Evolutionary conservation across 2,113 vertebrate species (phyloP), one percentile per base, ranked within the genome.

Genomic region (Pelodiscus sinensis): DNA sequence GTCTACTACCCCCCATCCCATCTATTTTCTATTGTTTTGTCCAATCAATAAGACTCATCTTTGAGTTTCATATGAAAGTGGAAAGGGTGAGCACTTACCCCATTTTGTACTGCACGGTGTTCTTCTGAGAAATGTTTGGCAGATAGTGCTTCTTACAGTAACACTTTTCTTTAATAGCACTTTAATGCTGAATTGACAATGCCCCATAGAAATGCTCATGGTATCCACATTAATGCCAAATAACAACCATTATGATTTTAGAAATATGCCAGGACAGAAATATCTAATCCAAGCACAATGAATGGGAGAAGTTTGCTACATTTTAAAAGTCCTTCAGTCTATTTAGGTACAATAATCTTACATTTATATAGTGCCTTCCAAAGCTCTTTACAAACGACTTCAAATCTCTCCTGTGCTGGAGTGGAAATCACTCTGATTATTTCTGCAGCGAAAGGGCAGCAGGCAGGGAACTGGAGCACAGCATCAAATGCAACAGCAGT

Each of bases 41-140:
- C 91, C 92, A 96, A 98, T 98, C 97, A 98, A 97, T 98, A 97
- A 90, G 96, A 91, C 93, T 97, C 90, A 79, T 89, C 94, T 92
- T 86, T 93, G 94, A 89, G 92, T 95, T 97, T 80, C 91, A 93
- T 84, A 90, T 77, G 86, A 93, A 97, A 97, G 93, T 92, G 94
- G 94, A 95, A 92, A 94, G 92, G 77, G 35, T 1, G 83, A 95
- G 91, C 0, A 18, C 89, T 94, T 81, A 25, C 91, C 92, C 93
- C 78, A 24, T 95, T 78, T 92, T 96, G 92, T 29, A 96, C 96
- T 94, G 94, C 95, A 79, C 94, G 58, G 55, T 50, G 85, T 97
- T 96, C 94, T 98, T 98, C 98, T 98, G 96, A 98, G 98, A 98
- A 98, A 95, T 84, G 94, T 96, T 97, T 96, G 94, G 96, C 96